Evolutionary conservation across 2,113 vertebrate genomes (phyloP).

Genomic region (Brienomyrus brachyistius): DNA sequence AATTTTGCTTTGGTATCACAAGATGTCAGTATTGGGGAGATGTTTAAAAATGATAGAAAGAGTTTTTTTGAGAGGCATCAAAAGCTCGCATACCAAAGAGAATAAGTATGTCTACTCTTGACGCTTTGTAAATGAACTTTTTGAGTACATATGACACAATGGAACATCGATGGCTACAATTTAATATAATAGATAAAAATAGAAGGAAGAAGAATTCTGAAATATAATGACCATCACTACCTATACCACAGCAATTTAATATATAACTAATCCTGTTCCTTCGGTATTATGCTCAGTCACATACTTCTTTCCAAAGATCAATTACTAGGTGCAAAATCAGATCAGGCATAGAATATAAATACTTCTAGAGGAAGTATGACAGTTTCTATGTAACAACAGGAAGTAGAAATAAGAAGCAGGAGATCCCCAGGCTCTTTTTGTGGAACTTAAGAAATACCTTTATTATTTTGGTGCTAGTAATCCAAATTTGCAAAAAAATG

Average conservation of each 20-base stretch:
- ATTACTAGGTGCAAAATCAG: not conserved
- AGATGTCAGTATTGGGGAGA: constrained; percentile 2
- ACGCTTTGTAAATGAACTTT: not conserved
- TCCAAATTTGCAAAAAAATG: not conserved
- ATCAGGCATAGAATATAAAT: constrained; percentile 8
- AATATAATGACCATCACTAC: not conserved
- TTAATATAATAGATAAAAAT: not conserved
- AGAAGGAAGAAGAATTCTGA: not conserved
- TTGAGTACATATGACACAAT: not conserved
- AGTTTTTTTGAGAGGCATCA: not conserved
- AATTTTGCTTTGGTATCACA: not conserved
- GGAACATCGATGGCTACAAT: not conserved
- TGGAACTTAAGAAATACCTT: not conserved
- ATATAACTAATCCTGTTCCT: not conserved
- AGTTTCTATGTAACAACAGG: constrained; percentile 28
- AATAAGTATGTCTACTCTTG: not conserved
- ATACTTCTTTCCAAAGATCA: not conserved
- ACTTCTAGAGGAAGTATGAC: constrained; percentile 22
- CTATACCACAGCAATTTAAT: not conserved
- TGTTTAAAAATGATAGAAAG: not conserved
- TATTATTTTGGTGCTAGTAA: not conserved
- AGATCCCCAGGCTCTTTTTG: constrained; percentile 21
- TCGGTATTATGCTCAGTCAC: not conserved
- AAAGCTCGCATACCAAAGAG: not conserved
- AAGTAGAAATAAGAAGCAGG: constrained; percentile 24